Percentiles rank a stretch among this genome's conserved stretches.
Conservation (phyloP, 1,140 invertebrate genomes). For the Palaemon carinicauda region DNA sequence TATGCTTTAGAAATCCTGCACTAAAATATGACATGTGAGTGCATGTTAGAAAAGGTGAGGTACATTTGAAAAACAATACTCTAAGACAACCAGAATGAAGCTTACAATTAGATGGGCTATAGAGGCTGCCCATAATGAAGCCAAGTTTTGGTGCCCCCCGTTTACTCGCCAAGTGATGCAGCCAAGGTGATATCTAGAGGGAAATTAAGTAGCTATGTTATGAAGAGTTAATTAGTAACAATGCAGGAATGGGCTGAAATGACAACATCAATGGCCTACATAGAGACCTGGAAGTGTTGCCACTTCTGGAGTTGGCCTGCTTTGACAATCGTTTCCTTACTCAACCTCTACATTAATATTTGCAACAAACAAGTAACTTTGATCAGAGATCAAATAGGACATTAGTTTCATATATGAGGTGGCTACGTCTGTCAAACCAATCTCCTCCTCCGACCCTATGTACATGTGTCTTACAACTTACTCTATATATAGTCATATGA, state of each 20-base stretch:
- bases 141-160: conserved; percentile 39
- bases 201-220: conserved; percentile 47
- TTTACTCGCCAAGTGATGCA: conserved; percentile 44
- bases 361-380: too few relatives aligned
- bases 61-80: background rate
- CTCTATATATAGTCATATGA: conserved; percentile 51
- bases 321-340: background rate
- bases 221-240: conserved; percentile 46
- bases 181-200: conserved; percentile 51
- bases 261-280: conserved; percentile 30
- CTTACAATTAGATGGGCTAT: conserved; percentile 31
- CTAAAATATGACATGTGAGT: background rate
- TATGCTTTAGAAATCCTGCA: background rate
- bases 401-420: background rate
- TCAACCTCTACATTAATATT: too few relatives aligned
- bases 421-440: background rate
- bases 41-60: background rate
- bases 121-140: conserved; percentile 40
- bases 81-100: conserved; percentile 12
- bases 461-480: conserved; percentile 45
- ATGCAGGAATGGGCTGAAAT: conserved; percentile 37
- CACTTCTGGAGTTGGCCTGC: conserved; percentile 5
- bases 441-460: conserved; percentile 14
- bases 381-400: background rate
- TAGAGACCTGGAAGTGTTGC: conserved; percentile 32